Percentiles rank a stretch among this genome's conserved stretches.
Evolutionary conservation across 53 echinoderm and acorn worm species (phyloP).

Genomic region (Stichopus horrens): DNA sequence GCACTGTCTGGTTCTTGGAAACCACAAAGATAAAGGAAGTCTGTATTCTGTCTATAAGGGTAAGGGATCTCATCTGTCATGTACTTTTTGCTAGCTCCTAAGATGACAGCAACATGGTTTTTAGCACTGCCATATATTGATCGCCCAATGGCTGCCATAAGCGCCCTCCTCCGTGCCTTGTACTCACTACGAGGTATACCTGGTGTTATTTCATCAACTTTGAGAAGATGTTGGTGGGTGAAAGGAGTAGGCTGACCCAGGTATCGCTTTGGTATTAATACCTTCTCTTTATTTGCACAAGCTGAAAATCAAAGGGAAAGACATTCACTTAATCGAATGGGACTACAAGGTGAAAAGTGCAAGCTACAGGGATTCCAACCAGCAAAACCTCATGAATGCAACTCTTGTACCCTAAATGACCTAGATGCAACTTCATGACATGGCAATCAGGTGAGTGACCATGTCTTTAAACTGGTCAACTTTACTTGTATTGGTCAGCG

Average conservation of each 20-base stretch:
- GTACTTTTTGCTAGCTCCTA: conserved; percentile 73
- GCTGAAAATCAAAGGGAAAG: background rate
- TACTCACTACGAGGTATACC: conserved; percentile 72
- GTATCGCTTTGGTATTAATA: conserved; percentile 70
- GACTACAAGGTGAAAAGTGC: too few relatives aligned
- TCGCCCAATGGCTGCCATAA: conserved; percentile 77
- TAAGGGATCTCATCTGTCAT: conserved; percentile 98
- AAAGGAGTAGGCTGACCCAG: conserved; percentile 92
- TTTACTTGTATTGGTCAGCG: too few relatives aligned
- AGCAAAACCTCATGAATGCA: background rate
- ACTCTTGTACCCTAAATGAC: background rate
- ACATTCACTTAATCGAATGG: background rate
- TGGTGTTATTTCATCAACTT: conserved; percentile 84
- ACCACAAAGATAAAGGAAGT: conserved; percentile 90
- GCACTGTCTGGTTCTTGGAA: conserved; percentile 96
- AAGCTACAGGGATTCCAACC: too few relatives aligned
- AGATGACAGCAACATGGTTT: conserved; percentile 79
- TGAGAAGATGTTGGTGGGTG: conserved; percentile 86
- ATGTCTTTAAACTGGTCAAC: background rate
- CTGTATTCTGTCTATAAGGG: conserved; percentile 90
- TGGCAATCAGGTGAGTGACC: background rate
- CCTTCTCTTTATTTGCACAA: background rate
- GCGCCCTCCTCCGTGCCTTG: conserved; percentile 53
- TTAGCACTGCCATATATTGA: conserved; percentile 64
- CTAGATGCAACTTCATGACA: background rate